Evolutionary conservation across 2,113 vertebrate species (phyloP).

Genomic region (Podocnemis expansa): DNA sequence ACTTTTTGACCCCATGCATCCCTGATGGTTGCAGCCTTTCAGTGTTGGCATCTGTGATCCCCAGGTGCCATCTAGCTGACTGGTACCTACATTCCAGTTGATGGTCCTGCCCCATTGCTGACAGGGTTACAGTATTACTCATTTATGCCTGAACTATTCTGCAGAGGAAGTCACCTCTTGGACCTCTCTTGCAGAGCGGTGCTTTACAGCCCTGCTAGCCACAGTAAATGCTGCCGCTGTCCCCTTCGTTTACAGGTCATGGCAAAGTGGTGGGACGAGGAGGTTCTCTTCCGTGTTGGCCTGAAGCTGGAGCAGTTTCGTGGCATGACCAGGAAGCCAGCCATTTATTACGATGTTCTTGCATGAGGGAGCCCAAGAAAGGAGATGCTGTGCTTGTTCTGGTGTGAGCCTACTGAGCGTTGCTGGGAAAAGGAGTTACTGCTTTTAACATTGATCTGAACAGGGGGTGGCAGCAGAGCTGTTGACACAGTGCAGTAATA

Average conservation of each 20-base stretch:
- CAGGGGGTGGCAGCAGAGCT: background rate
- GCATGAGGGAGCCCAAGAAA: background rate
- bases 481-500: background rate
- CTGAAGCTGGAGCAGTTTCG: slow-evolving; percentile 71
- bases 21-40: background rate
- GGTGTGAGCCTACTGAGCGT: background rate
- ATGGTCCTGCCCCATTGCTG: background rate
- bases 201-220: too few relatives aligned
- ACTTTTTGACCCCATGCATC: too few relatives aligned
- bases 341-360: slow-evolving; percentile 67
- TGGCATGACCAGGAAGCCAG: slow-evolving; percentile 59
- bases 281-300: slow-evolving; percentile 67
- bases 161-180: background rate
- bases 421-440: background rate
- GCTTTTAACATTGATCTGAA: background rate
- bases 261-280: slow-evolving; percentile 78
- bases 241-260: slow-evolving; percentile 63
- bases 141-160: background rate
- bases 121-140: background rate
- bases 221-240: background rate
- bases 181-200: background rate
- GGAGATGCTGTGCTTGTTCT: background rate
- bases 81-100: background rate
- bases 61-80: background rate
- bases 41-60: background rate